Evolutionary conservation across 2,113 vertebrate genomes (phyloP).

Genomic region (Tapirus terrestris): DNA sequence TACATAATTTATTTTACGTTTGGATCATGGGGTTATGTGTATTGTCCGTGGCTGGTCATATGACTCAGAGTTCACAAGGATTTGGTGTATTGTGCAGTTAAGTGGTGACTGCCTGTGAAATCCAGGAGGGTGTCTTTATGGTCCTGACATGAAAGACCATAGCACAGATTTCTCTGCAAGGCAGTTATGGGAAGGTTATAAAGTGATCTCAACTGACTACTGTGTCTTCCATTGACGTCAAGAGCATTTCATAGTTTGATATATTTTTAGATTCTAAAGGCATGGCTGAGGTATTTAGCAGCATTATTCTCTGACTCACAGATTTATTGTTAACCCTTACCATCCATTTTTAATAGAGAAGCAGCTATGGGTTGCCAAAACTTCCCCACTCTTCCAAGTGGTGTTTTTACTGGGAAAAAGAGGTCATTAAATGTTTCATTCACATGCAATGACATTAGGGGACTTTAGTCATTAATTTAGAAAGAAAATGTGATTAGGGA

Average conservation of each 20-base stretch:
- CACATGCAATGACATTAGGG: not conserved
- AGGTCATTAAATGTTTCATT: not conserved
- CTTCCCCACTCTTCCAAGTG: not conserved
- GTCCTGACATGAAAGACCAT: slow-evolving; percentile 26
- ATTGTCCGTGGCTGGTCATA: not conserved
- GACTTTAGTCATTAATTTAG: not conserved
- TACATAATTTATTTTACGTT: not conserved
- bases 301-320: slow-evolving; percentile 47
- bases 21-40: not conserved
- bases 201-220: slow-evolving; percentile 38
- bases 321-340: slow-evolving; percentile 55
- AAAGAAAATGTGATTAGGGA: not conserved
- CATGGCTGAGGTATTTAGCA: slow-evolving; percentile 25
- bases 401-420: not conserved
- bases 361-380: not conserved
- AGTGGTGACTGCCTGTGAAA: not conserved
- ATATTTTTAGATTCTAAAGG: slow-evolving; percentile 69
- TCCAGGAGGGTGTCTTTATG: slow-evolving; percentile 51
- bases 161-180: slow-evolving; percentile 52
- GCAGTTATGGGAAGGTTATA: slow-evolving; percentile 44
- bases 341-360: slow-evolving; percentile 40
- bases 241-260: slow-evolving; percentile 44
- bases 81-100: slow-evolving; percentile 1
- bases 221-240: slow-evolving; percentile 62
- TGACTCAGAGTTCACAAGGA: not conserved